phyloP scores from a whole-genome alignment of 1,140 invertebrate species.

The Thaumetopoea pityocampa region DNA sequence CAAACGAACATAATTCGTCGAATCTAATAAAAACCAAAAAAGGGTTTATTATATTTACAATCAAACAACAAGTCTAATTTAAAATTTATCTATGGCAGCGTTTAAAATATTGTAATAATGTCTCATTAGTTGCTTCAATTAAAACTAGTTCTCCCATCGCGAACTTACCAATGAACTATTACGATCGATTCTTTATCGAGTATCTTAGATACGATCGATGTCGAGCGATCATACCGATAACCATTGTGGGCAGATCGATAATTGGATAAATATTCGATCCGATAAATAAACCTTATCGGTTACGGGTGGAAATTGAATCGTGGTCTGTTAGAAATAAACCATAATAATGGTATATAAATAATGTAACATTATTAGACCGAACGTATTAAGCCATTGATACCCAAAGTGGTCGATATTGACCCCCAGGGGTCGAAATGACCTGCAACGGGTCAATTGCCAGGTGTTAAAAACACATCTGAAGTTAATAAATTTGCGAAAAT shows the following conservation, averaged over 20 bases:
- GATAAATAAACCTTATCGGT: constrained; percentile 18
- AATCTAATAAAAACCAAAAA: too few species aligned
- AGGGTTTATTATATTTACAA: too few species aligned
- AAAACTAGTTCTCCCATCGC: constrained; percentile 9
- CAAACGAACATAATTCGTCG: too few species aligned
- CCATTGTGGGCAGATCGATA: constrained; percentile 18
- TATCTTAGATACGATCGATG: constrained; percentile 12
- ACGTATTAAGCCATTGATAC: not conserved
- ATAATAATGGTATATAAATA: not conserved
- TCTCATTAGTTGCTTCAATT: constrained; percentile 8
- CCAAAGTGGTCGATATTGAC: not conserved
- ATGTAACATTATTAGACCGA: too few species aligned
- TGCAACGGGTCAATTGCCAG: too few species aligned
- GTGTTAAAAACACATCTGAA: too few species aligned
- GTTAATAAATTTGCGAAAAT: too few species aligned
- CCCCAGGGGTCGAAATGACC: too few species aligned
- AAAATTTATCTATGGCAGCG: too few species aligned
- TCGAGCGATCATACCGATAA: constrained; percentile 17
- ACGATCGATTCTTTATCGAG: constrained; percentile 16
- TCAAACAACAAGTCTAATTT: too few species aligned
- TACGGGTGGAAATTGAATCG: constrained; percentile 5
- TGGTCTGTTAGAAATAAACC: constrained; percentile 10
- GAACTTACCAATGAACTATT: constrained; percentile 11
- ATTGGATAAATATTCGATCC: constrained; percentile 19
- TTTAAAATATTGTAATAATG: constrained; percentile 9